phyloP scores from a whole-genome alignment of 2,888 invertebrate genomes.

The Andricus quercusramuli region DNA sequence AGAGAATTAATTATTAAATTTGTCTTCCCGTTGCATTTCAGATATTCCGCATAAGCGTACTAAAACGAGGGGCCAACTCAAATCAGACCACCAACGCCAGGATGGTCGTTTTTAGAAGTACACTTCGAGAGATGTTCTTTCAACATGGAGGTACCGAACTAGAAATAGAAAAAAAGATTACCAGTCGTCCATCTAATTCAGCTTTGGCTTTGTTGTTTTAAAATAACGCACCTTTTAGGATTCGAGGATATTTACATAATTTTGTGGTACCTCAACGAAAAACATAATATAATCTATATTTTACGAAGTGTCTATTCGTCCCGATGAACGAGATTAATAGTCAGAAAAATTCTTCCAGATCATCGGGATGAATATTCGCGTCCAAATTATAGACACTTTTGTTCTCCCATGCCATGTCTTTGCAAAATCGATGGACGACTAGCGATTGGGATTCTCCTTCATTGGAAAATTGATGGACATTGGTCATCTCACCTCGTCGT shows the following conservation, averaged over 20 bases:
- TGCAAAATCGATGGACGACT: conserved; percentile 7
- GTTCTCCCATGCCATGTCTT: not conserved
- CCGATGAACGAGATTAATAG: conserved; percentile 1
- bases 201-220: not conserved
- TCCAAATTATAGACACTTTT: not conserved
- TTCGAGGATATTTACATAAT: not conserved
- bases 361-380: not conserved
- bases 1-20: too few species aligned
- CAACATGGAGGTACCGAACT: too few species aligned
- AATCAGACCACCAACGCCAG: too few species aligned
- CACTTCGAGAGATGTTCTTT: too few species aligned
- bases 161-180: not conserved
- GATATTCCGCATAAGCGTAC: too few species aligned
- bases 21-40: too few species aligned
- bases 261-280: not conserved
- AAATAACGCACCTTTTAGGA: not conserved
- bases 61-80: too few species aligned
- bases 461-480: conserved; percentile 7
- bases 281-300: not conserved
- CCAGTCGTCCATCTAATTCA: conserved; percentile 7
- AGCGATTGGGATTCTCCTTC: not conserved
- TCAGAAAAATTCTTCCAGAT: conserved; percentile 3
- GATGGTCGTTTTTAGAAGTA: too few species aligned
- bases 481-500: not conserved
- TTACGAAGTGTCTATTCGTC: not conserved